Percentiles rank a stretch among this genome's conserved stretches.
Conservation (phyloP, 2,113 vertebrate genomes). For the Prunella himalayana region DNA sequence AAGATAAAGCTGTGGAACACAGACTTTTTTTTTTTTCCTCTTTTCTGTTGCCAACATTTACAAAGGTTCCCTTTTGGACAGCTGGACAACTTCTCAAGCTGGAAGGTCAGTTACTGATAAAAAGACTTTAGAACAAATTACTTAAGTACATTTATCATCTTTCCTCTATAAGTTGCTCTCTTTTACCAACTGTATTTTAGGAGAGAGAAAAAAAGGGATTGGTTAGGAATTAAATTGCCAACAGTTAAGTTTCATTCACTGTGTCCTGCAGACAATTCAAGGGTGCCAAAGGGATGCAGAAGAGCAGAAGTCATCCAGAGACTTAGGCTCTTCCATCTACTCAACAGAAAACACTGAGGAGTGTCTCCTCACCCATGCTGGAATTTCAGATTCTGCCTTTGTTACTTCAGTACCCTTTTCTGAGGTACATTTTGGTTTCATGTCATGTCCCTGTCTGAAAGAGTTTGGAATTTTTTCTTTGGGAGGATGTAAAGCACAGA, state of each 20-base stretch:
- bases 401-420: background rate
- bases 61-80: background rate
- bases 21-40: rapidly evolving
- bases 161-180: background rate
- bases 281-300: background rate
- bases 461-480: background rate
- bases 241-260: background rate
- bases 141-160: background rate
- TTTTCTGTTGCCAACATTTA: background rate
- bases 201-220: background rate
- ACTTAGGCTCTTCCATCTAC: background rate
- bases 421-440: background rate
- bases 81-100: background rate
- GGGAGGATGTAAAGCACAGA: background rate
- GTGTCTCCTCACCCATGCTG: rapidly evolving
- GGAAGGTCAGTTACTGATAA: background rate
- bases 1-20: background rate
- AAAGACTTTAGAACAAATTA: background rate
- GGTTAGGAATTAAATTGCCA: background rate
- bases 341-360: background rate
- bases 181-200: background rate
- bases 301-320: background rate
- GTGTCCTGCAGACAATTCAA: background rate
- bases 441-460: background rate
- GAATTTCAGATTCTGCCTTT: background rate